phyloP scores from a whole-genome alignment of 2,888 invertebrate species.

The Dicyrtoma fusca region DNA sequence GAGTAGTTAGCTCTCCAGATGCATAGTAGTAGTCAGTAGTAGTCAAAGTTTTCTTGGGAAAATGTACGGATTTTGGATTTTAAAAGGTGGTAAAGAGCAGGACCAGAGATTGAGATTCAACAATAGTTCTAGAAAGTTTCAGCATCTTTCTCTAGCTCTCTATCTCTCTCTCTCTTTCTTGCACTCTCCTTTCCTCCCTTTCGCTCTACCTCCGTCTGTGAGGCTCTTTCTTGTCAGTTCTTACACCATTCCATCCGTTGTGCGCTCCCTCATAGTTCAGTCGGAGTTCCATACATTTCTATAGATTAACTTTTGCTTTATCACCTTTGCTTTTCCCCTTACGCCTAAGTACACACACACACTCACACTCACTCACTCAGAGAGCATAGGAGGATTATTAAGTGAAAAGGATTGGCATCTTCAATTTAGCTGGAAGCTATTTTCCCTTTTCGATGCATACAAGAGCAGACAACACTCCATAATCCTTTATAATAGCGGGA shows the following conservation, averaged over 20 bases:
- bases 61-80: slow-evolving; percentile 2
- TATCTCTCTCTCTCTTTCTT: slow-evolving; percentile 9
- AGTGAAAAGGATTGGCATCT: slow-evolving; percentile 23
- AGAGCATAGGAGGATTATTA: slow-evolving; percentile 22
- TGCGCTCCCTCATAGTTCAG: too few relatives aligned
- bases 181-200: background rate
- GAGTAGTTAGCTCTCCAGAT: too few relatives aligned
- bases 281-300: too few relatives aligned
- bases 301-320: slow-evolving; percentile 10
- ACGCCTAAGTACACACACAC: background rate
- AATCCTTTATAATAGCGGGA: slow-evolving; percentile 2
- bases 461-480: too few relatives aligned
- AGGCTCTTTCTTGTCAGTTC: too few relatives aligned
- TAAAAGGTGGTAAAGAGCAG: slow-evolving; percentile 32
- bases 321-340: slow-evolving; percentile 11
- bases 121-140: slow-evolving; percentile 19
- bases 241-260: too few relatives aligned
- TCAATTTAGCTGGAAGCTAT: slow-evolving; percentile 10
- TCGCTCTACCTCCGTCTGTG: background rate
- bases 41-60: background rate
- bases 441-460: background rate
- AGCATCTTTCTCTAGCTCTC: slow-evolving; percentile 26
- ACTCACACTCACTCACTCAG: too few relatives aligned
- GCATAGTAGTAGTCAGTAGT: too few relatives aligned
- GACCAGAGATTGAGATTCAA: slow-evolving; percentile 6